Evolutionary conservation across 2,113 vertebrate genomes (phyloP).

Genomic region (Anolis sagrei): DNA sequence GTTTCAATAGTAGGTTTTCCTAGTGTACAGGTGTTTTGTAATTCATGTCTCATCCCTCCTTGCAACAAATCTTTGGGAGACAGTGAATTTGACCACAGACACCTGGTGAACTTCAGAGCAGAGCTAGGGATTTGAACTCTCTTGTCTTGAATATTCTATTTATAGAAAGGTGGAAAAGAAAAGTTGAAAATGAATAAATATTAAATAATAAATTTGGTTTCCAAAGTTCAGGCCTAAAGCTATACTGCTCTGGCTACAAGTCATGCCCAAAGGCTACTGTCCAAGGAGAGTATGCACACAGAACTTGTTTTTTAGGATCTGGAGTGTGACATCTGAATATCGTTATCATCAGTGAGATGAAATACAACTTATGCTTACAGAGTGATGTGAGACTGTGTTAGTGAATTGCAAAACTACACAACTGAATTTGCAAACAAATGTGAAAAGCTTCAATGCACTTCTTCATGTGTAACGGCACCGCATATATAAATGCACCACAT

Average conservation of each 20-base stretch:
- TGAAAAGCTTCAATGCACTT: not conserved
- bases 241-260: not conserved
- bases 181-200: conserved; percentile 1
- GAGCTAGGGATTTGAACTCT: not conserved
- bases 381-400: not conserved
- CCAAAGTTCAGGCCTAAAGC: conserved; percentile 1
- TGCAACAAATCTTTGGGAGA: not conserved
- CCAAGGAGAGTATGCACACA: too few relatives aligned
- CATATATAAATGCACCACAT: too few relatives aligned
- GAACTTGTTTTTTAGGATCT: not conserved
- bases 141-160: not conserved
- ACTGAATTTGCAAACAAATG: not conserved
- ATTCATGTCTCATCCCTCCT: conserved; percentile 1
- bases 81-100: conserved; percentile 3
- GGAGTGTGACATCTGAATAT: not conserved
- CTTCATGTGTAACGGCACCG: not conserved
- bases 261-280: not conserved
- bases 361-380: too few relatives aligned
- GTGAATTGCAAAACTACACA: not conserved
- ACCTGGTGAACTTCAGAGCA: not conserved
- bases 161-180: not conserved
- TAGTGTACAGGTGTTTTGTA: not conserved
- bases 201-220: conserved; percentile 5
- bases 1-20: not conserved
- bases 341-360: not conserved